Base-by-base conservation (phyloP, 2,888 invertebrate species). In the Euplagia quadripunctaria region DNA sequence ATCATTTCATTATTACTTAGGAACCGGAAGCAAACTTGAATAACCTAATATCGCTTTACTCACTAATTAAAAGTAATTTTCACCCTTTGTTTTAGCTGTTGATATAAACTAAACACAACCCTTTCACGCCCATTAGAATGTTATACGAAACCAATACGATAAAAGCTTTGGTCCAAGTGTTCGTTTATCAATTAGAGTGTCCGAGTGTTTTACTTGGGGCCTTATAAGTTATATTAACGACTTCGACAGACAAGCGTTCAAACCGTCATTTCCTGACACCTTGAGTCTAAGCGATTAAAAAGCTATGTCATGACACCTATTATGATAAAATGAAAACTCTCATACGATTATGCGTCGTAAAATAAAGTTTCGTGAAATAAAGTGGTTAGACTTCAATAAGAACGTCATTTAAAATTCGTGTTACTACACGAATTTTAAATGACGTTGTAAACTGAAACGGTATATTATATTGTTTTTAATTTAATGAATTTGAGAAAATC, bases 121-220 rank as follows among this genome's bases (percentile, higher is more conserved):
- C 91, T 91, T 91, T 87, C 80, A 72, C 77, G 69, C 76, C 89
- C 91, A 92, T 93, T 93, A 92, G 87, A 72, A 72, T 69, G 91
- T 87, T 92, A 93, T 87, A 85, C 81, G 85, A 93, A 85, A 91
- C 92, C 85, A 88, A 89, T 89, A 88, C 86, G 86, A 79, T 90
- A 88, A 91, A 91, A 90, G 90, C 87, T 64, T 76, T 64, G 75
- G 79, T 78, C 76, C 81, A 78, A 87, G 86, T 85, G 86, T 87
- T 85, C 88, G 85, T 85, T 86, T 86, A 88, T 89, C 89, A 92
- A 92, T 92, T 92, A 91, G 77, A 81, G 81, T 82, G 83, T 84
- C 83, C 84, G 84, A 85, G 86, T 87, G 84, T 84, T 84, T 82
- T 78, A 83, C 79, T 76, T 81, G 80, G 79, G 73, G 31, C 76